Conservation (phyloP, 1,140 invertebrate genomes). For the Meteorus sp. region DNA sequence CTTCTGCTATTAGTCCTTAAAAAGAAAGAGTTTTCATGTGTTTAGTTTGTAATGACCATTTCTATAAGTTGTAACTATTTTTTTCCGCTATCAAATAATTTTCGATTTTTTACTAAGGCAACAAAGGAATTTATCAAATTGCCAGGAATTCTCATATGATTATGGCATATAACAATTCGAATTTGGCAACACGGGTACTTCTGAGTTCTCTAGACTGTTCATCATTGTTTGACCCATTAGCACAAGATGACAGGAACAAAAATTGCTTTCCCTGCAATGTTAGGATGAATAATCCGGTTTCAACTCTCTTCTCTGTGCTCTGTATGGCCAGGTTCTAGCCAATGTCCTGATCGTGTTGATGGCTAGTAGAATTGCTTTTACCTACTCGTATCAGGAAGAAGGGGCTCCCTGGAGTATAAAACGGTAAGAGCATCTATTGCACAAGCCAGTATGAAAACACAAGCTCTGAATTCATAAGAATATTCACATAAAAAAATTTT, state of each 20-base stretch:
- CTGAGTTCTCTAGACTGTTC: background rate
- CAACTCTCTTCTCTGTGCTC: constrained; percentile 34
- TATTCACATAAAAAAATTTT: background rate
- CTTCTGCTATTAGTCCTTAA: background rate
- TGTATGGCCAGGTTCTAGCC: constrained; percentile 45
- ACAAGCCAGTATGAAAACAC: constrained; percentile 31
- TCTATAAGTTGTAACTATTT: background rate
- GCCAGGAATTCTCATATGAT: background rate
- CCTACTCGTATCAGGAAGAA: constrained; percentile 44
- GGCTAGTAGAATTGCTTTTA: constrained; percentile 46
- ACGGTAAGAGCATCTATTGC: constrained; percentile 39
- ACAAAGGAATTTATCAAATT: background rate
- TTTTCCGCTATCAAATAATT: no score
- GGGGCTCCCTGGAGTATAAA: constrained; percentile 51
- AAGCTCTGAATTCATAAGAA: background rate
- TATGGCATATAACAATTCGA: background rate
- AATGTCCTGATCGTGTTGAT: constrained; percentile 44
- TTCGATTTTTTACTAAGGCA: no score
- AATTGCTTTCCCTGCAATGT: background rate
- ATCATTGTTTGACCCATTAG: constrained; percentile 10
- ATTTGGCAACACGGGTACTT: background rate
- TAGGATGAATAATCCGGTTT: constrained; percentile 5
- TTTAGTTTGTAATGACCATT: background rate
- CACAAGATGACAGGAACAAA: constrained; percentile 15
- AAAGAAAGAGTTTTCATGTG: background rate